These are phyloP conservation scores for Drosophila ironensis DNA, from an alignment of 1,140 invertebrate species.

Conservation along the genomic window DNA sequence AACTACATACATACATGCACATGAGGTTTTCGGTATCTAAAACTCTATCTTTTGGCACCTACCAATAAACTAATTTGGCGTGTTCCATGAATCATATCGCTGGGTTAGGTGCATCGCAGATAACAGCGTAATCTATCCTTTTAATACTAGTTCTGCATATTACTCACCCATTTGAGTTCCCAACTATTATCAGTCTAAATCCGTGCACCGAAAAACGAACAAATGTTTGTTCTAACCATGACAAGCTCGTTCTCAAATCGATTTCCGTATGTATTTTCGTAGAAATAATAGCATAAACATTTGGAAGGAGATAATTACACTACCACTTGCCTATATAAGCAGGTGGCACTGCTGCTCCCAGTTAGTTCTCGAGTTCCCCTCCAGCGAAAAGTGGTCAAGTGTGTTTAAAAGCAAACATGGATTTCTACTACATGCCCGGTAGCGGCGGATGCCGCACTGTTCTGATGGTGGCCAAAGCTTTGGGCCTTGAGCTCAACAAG, in stretches of 20 bases:
- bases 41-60: neutral
- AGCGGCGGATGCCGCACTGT: conserved; percentile 88
- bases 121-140: neutral
- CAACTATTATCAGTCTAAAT: too few relatives aligned
- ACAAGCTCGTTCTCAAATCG: too few relatives aligned
- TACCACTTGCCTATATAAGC: too few relatives aligned
- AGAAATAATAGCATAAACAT: too few relatives aligned
- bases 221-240: neutral
- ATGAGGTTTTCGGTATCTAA: neutral
- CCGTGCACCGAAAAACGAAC: too few relatives aligned
- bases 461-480: conserved; percentile 85
- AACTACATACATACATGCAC: neutral
- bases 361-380: too few relatives aligned
- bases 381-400: too few relatives aligned
- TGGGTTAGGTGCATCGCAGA: neutral
- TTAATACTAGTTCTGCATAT: neutral
- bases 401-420: conserved; percentile 74
- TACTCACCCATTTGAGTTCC: neutral
- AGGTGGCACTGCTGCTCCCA: too few relatives aligned
- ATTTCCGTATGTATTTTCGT: too few relatives aligned
- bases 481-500: conserved; percentile 88
- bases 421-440: conserved; percentile 87
- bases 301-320: too few relatives aligned
- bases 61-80: neutral
- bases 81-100: neutral